Base-by-base conservation (phyloP, 2,888 invertebrate species). In the Coleophora flavipennella region DNA sequence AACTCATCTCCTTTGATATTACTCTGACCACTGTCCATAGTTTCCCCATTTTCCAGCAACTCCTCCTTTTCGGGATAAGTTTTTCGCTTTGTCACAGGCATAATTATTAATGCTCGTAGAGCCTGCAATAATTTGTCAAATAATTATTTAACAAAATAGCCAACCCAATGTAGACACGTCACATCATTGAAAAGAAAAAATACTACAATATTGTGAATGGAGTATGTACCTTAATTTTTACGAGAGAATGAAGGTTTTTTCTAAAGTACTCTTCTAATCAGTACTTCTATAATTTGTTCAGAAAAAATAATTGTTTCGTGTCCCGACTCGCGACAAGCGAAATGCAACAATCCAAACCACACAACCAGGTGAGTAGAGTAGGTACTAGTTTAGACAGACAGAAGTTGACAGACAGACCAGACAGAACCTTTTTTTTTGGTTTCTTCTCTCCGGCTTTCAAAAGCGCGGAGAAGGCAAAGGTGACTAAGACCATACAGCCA, bases 1-100 rank as follows among this genome's bases (percentile, higher is more conserved):
- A 87, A 68, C 57, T 89, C 88, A 73, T 95, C 95, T 10, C 94
- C 94, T 57, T 87, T 88, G 44, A 91, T 80, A 53, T 89, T 86
- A 40, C 85, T 85, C 20, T 58, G 63, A 26, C 57, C 68, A 26
- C 50, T 64, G 11, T 51, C 40, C 32, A 44, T 41, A 10, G 57
- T 42, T 33, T 80, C 77, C 33, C 84, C 84, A 59, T 77, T 83
- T 59, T 85, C 84, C 35, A 85, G 51, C 40, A 81, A 60, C 43
- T 80, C 70, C 38, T 81, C 76, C 37, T 72, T 73, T 46, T 83
- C 83, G 28, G 59, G 45, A 12, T 65, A 59, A 46, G 68, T 68
- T 59, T 79, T 83, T 44, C 84, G 71, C 55, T 80, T 84, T 13
- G 78, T 81, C 36, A 81, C 32, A 37, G 79, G 61, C 84, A 84